Evolutionary conservation across 2,797 vertebrate genomes (phyloP).

Genomic region (Eulemur coronatus): DNA sequence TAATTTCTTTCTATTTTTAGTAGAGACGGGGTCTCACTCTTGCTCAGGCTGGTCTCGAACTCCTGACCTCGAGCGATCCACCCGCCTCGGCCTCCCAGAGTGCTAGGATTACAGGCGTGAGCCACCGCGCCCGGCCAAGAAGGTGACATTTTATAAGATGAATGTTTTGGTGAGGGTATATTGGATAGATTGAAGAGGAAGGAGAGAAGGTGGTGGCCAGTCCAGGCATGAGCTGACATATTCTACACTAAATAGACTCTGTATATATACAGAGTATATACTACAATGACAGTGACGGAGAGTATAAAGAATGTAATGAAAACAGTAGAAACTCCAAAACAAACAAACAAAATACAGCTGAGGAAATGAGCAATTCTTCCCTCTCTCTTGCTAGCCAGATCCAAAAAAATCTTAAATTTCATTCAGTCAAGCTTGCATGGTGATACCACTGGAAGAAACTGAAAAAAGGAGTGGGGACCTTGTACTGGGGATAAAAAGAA

Average conservation of each 20-base stretch:
- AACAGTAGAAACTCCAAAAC: not conserved
- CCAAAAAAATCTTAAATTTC: slow-evolving; percentile 10
- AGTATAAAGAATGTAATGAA: not conserved
- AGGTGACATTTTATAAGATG: not conserved
- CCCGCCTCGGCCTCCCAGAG: not conserved
- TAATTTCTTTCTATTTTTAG: not conserved
- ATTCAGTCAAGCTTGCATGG: not conserved
- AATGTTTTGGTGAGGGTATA: not conserved
- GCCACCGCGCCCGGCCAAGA: not conserved
- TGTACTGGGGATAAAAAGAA: not conserved
- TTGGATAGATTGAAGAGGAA: not conserved
- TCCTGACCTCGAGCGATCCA: not conserved
- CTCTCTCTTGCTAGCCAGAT: not conserved
- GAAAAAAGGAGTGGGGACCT: not conserved
- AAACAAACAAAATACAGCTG: not conserved
- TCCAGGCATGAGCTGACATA: not conserved
- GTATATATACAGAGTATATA: not conserved
- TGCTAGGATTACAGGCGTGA: not conserved
- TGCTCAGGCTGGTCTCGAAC: not conserved
- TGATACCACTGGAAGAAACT: not conserved
- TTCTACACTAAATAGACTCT: not conserved
- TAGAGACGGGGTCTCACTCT: not conserved
- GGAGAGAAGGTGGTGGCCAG: not conserved
- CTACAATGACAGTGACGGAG: not conserved
- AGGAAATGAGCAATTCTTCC: not conserved